These are phyloP conservation scores for Tridacna crocea DNA, from an alignment of 2,888 invertebrate species.

Conservation along the genomic window DNA sequence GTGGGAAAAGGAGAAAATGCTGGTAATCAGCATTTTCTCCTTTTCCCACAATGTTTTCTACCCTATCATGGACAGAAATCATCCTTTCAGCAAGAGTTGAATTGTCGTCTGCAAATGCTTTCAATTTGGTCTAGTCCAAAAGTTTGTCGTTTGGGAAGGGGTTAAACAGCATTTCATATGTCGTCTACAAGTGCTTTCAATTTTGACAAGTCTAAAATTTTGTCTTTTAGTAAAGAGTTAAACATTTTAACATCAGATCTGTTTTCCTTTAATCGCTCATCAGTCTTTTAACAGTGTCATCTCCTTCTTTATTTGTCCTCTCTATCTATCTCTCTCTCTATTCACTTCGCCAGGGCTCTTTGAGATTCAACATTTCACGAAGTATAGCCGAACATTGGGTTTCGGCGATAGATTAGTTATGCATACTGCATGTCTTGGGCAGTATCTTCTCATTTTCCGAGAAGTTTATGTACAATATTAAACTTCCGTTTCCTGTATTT, in stretches of 20 bases:
- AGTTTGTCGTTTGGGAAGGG: too few relatives aligned
- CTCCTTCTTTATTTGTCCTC: background rate
- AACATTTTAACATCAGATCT: background rate
- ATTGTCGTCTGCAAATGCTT: too few relatives aligned
- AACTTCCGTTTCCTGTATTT: constrained; percentile 70
- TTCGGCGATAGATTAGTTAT: background rate
- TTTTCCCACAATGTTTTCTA: background rate
- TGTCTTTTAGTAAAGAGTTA: too few relatives aligned
- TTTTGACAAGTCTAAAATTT: background rate
- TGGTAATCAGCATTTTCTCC: background rate
- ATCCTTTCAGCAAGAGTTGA: too few relatives aligned
- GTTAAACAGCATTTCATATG: background rate
- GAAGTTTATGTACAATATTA: constrained; percentile 64
- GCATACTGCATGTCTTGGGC: background rate
- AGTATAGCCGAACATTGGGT: constrained; percentile 3
- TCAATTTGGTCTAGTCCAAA: too few relatives aligned
- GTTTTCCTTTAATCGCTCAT: background rate
- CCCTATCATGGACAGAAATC: too few relatives aligned
- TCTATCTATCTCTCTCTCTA: background rate
- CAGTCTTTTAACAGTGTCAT: background rate
- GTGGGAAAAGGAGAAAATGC: constrained; percentile 2
- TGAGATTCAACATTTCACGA: background rate
- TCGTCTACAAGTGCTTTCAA: background rate
- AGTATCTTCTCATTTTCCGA: constrained; percentile 54
- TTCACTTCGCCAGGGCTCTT: background rate